Evolutionary conservation across 1,140 invertebrate genomes (phyloP).

Genomic region (Atta cephalotes): DNA sequence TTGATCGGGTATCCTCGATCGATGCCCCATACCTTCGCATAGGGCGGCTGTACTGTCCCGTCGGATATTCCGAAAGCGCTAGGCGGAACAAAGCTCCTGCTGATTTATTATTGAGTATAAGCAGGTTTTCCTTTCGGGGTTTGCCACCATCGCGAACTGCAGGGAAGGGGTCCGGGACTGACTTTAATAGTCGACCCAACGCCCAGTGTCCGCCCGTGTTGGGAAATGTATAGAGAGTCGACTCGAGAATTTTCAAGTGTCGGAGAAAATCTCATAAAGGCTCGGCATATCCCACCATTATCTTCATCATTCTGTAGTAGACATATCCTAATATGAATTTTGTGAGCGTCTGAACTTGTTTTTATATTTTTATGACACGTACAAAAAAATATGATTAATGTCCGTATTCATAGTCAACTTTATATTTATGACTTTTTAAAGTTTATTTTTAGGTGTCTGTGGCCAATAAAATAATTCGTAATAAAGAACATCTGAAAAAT

Average conservation of each 20-base stretch:
- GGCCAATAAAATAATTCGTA: too few species aligned
- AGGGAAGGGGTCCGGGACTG: conserved; percentile 32
- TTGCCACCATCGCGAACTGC: conserved; percentile 22
- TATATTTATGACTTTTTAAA: too few species aligned
- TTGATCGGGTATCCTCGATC: conserved; percentile 65
- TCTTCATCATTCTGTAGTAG: not conserved
- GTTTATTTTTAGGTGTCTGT: too few species aligned
- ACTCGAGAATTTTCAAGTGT: conserved; percentile 53
- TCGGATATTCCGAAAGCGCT: conserved; percentile 60
- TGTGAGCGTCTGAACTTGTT: not conserved
- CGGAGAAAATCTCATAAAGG: conserved; percentile 52
- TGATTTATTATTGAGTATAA: conserved; percentile 73
- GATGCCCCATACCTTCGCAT: conserved; percentile 30
- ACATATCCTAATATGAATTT: not conserved
- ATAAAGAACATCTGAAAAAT: too few species aligned
- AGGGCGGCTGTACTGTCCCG: conserved; percentile 34
- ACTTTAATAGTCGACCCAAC: conserved; percentile 50
- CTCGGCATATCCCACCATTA: not conserved
- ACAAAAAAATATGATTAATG: not conserved
- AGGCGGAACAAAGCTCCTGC: conserved; percentile 52
- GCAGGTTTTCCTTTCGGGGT: conserved; percentile 63
- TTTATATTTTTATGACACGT: not conserved
- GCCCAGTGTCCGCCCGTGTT: conserved; percentile 22
- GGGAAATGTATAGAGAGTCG: conserved; percentile 56
- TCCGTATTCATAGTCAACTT: too few species aligned